Conservation (phyloP, 1,140 invertebrate genomes). For the Tetranychus urticae region DNA sequence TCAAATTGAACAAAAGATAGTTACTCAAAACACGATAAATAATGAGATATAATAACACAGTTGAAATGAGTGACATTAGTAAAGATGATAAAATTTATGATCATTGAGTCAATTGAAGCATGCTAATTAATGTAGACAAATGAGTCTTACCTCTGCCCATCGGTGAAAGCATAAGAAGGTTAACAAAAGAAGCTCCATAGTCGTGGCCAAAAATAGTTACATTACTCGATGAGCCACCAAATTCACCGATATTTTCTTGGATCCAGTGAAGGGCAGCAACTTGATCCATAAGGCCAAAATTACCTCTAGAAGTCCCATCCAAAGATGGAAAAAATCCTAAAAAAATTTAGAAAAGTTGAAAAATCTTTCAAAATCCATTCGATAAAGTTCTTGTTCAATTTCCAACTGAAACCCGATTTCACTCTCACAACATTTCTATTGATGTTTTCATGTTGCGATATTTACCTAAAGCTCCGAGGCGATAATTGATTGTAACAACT, state of each 20-base stretch:
- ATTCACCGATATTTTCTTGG: conserved; percentile 27
- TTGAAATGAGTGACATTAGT: too few relatives aligned
- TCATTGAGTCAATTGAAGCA: too few relatives aligned
- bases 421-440: too few relatives aligned
- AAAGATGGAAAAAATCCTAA: conserved; percentile 60
- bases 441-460: too few relatives aligned
- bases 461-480: conserved; percentile 50
- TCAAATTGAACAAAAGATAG: too few relatives aligned
- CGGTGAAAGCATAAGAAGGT: conserved; percentile 15
- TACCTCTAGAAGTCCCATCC: conserved; percentile 55
- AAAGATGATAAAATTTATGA: too few relatives aligned
- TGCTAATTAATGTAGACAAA: too few relatives aligned
- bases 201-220: conserved; percentile 23
- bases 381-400: too few relatives aligned
- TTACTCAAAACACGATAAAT: too few relatives aligned
- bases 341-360: neutral
- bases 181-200: conserved; percentile 19
- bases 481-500: conserved; percentile 91
- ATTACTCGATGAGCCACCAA: conserved; percentile 26
- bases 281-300: conserved; percentile 84
- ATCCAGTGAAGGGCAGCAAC: conserved; percentile 69
- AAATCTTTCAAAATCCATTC: neutral
- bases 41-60: too few relatives aligned
- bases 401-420: too few relatives aligned
- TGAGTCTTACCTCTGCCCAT: conserved; percentile 21